Conservation (phyloP, 2,888 invertebrate genomes). For the Masnerella sp. region DNA sequence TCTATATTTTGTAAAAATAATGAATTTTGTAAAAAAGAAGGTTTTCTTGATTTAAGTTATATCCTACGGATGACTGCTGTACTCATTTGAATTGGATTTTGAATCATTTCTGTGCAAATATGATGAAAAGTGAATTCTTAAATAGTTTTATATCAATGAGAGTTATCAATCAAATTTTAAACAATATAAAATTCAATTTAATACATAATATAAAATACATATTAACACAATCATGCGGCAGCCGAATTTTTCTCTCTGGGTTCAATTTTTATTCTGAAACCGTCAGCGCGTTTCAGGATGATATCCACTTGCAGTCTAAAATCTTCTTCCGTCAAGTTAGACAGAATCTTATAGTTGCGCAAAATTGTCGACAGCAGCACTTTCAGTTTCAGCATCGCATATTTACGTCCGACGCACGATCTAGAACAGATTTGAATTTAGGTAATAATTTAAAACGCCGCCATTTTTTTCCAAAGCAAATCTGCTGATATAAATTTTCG, state of each 20-base stretch:
- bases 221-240: not conserved
- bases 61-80: too few species aligned
- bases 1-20: constrained; percentile 35
- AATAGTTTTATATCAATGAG: too few species aligned
- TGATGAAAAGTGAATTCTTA: too few species aligned
- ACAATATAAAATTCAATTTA: too few species aligned
- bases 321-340: constrained; percentile 83
- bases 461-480: not conserved
- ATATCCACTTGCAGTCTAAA: constrained; percentile 87
- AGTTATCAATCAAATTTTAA: too few species aligned
- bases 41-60: too few species aligned
- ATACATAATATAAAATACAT: too few species aligned
- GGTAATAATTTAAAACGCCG: too few species aligned
- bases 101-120: too few species aligned
- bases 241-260: constrained; percentile 74
- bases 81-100: too few species aligned
- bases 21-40: constrained; percentile 46
- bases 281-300: constrained; percentile 87
- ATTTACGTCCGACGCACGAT: constrained; percentile 84
- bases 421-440: too few species aligned
- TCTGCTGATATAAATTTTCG: constrained; percentile 16
- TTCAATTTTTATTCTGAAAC: constrained; percentile 85
- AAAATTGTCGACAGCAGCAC: constrained; percentile 87
- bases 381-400: constrained; percentile 89
- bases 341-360: constrained; percentile 85